Conservation (phyloP, 2,888 invertebrate species). For the Gnatocerus cornutus region DNA sequence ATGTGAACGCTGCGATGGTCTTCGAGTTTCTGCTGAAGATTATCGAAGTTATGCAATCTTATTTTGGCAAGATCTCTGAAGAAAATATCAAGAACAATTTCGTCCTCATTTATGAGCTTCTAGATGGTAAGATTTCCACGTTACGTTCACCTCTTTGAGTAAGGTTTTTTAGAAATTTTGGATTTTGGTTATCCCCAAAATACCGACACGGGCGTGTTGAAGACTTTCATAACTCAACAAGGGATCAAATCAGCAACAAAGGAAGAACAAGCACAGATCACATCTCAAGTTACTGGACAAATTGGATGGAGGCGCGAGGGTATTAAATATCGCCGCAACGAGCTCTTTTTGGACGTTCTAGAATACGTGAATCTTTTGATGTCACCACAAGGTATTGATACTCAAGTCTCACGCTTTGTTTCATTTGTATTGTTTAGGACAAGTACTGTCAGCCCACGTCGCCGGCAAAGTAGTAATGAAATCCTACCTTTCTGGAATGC, state of each 20-base stretch:
- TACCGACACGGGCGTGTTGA: conserved; percentile 98
- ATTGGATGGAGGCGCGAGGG: conserved; percentile 99
- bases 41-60: conserved; percentile 99
- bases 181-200: conserved; percentile 99
- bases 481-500: conserved; percentile 99
- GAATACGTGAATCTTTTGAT: conserved; percentile 99
- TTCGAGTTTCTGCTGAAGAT: conserved; percentile 99
- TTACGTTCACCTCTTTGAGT: background rate
- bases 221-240: conserved; percentile 99
- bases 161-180: conserved; percentile 84
- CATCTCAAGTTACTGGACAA: conserved; percentile 96
- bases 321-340: conserved; percentile 98
- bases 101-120: conserved; percentile 98
- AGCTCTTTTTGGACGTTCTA: conserved; percentile 97
- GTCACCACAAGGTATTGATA: conserved; percentile 99
- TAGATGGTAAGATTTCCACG: conserved; percentile 85
- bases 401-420: no score
- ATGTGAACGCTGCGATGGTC: conserved; percentile 99
- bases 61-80: conserved; percentile 99
- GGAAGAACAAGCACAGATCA: conserved; percentile 99
- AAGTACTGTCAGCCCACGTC: conserved; percentile 98
- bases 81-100: conserved; percentile 99
- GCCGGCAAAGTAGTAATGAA: conserved; percentile 99
- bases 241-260: conserved; percentile 99
- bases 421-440: no score